phyloP scores from a whole-genome alignment of 2,113 vertebrate species.

The Fulmarus glacialis region DNA sequence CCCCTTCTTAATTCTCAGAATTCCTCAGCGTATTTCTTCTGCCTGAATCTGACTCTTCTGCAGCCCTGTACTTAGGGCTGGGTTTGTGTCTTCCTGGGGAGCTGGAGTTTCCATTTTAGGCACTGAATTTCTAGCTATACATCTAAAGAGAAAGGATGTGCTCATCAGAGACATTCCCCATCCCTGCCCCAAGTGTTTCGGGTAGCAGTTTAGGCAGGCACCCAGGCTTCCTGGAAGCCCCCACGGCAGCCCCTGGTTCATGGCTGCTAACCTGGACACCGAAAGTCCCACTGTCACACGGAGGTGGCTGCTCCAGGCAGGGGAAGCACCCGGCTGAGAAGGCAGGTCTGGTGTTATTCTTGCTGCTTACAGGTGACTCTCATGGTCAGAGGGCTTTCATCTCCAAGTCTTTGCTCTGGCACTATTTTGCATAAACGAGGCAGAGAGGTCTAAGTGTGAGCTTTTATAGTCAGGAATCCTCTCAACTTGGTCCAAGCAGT shows the following conservation, averaged over 20 bases:
- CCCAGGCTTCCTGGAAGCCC: background rate
- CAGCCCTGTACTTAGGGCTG: background rate
- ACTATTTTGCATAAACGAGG: background rate
- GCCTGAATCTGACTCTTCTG: background rate
- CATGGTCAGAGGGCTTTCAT: background rate
- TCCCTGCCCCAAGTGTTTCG: fast-evolving
- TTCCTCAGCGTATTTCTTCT: background rate
- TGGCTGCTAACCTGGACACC: background rate
- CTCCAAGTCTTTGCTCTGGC: background rate
- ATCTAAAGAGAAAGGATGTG: background rate
- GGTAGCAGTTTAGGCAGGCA: background rate
- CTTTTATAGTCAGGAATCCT: background rate
- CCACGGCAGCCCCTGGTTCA: background rate
- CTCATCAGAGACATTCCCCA: background rate
- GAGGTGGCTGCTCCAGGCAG: background rate
- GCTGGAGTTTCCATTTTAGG: background rate
- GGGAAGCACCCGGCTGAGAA: background rate
- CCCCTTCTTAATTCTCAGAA: background rate
- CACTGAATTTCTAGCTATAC: background rate
- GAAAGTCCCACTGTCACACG: background rate
- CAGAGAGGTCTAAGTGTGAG: background rate
- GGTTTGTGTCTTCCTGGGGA: background rate
- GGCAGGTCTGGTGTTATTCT: background rate
- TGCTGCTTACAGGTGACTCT: background rate
- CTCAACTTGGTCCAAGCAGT: background rate